phyloP scores from a whole-genome alignment of 1,140 invertebrate species.

The Brachionus koreanus region DNA sequence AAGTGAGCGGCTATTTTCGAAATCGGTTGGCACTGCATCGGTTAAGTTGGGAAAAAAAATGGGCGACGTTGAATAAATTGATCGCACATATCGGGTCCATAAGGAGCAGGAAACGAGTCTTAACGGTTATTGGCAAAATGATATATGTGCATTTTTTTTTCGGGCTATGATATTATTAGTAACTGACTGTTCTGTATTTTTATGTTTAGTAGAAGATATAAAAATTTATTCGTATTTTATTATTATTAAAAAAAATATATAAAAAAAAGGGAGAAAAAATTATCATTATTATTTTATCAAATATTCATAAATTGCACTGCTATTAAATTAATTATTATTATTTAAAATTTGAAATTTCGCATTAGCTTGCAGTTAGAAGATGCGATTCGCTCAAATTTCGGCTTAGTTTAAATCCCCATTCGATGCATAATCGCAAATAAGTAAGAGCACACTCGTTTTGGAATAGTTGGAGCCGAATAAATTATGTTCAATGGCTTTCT shows the following conservation, averaged over 20 bases:
- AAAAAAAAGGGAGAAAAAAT: constrained; percentile 16
- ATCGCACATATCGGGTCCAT: not conserved
- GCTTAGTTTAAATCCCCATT: not conserved
- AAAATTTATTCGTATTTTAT: constrained; percentile 40
- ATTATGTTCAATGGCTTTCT: constrained; percentile 4
- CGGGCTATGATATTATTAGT: constrained; percentile 1
- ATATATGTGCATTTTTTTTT: not conserved
- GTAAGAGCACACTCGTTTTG: not conserved
- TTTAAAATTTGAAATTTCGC: constrained; percentile 21
- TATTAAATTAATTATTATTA: constrained; percentile 42
- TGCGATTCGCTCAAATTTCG: constrained; percentile 12
- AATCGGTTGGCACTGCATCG: not conserved
- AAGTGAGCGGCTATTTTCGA: not conserved
- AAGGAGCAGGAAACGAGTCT: not conserved
- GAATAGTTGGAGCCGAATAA: not conserved
- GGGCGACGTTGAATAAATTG: not conserved
- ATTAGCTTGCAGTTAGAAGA: not conserved
- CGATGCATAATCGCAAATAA: not conserved
- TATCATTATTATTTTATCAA: constrained; percentile 40
- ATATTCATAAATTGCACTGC: constrained; percentile 34
- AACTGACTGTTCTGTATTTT: constrained; percentile 28
- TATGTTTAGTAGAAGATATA: constrained; percentile 23
- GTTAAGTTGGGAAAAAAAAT: too few species aligned
- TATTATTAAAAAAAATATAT: constrained; percentile 40
- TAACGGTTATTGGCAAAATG: not conserved